Conservation (phyloP, 2,888 invertebrate genomes). For the Coronaproctus castanopsis region DNA sequence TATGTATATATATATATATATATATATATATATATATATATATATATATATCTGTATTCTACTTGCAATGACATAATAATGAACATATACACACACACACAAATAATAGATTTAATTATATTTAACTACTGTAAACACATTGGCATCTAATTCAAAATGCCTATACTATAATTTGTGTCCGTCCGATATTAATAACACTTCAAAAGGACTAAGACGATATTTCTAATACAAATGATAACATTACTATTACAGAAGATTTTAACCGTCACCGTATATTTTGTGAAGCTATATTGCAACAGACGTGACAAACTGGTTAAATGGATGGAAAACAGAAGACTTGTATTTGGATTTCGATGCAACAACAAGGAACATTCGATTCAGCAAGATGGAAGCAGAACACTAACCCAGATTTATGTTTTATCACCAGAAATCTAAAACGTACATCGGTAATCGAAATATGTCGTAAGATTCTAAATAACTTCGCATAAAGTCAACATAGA, state of each 20-base stretch:
- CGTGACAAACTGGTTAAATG: neutral
- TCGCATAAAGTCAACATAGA: neutral
- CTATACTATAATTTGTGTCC: no score
- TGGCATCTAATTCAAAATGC: no score
- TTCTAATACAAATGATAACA: neutral
- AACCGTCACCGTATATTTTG: neutral
- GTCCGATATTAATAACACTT: no score
- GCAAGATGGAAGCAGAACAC: neutral
- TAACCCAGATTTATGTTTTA: neutral
- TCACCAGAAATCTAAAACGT: neutral
- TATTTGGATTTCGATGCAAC: neutral
- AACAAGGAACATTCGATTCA: neutral
- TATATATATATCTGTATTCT: no score
- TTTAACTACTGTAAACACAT: no score
- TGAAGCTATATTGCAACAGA: neutral
- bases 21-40: no score
- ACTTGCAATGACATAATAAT: no score
- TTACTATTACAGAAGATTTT: neutral
- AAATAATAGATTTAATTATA: no score
- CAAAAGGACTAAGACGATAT: neutral
- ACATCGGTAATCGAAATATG: no score
- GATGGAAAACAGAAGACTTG: neutral
- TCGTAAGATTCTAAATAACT: no score
- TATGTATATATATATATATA: no score
- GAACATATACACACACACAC: no score